These are phyloP conservation scores for Blastobasis adustella DNA, from an alignment of 2,888 invertebrate genomes.

Conservation along the genomic window DNA sequence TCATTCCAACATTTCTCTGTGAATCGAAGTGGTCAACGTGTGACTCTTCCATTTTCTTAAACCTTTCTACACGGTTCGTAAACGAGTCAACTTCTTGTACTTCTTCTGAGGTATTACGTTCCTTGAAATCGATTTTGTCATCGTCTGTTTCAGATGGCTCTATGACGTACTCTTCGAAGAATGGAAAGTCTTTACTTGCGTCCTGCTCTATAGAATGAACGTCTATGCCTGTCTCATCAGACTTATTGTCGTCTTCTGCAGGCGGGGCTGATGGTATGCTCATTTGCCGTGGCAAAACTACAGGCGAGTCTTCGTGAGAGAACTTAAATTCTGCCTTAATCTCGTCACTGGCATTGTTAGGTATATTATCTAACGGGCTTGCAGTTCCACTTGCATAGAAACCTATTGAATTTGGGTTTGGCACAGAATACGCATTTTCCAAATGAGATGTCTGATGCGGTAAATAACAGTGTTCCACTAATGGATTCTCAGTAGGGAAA, in stretches of 20 bases:
- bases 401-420: slow-evolving; percentile 30
- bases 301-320: slow-evolving; percentile 35
- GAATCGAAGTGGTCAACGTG: slow-evolving; percentile 16
- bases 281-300: slow-evolving; percentile 31
- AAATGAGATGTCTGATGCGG: neutral
- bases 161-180: slow-evolving; percentile 54
- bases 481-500: neutral
- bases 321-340: slow-evolving; percentile 47
- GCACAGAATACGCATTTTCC: neutral
- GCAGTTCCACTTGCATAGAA: slow-evolving; percentile 38
- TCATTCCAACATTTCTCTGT: slow-evolving; percentile 7
- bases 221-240: slow-evolving; percentile 55
- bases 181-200: slow-evolving; percentile 58
- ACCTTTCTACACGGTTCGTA: slow-evolving; percentile 55
- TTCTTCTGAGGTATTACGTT: slow-evolving; percentile 36
- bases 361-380: slow-evolving; percentile 38
- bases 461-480: neutral
- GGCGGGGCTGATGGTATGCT: slow-evolving; percentile 49
- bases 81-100: slow-evolving; percentile 42
- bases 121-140: slow-evolving; percentile 49
- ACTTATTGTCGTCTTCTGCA: slow-evolving; percentile 47
- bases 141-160: slow-evolving; percentile 60
- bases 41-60: slow-evolving; percentile 42
- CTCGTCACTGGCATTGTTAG: slow-evolving; percentile 51
- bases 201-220: slow-evolving; percentile 63